phyloP scores from a whole-genome alignment of 2,797 vertebrate genomes.

The Siniperca scherzeri region DNA sequence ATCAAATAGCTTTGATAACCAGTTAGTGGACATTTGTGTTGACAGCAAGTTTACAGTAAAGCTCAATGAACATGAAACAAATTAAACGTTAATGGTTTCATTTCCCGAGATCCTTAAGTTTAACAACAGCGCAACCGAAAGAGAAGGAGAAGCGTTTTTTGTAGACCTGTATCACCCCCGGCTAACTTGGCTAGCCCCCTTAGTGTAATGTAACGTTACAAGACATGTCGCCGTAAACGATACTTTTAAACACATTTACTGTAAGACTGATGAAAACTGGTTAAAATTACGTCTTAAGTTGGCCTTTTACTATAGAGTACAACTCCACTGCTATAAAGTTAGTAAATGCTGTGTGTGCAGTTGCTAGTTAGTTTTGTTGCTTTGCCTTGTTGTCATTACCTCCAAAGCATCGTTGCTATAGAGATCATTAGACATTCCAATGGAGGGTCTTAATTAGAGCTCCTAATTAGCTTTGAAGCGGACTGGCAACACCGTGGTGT shows the following conservation, averaged over 20 bases:
- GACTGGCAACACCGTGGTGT: not conserved
- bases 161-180: conserved; percentile 14
- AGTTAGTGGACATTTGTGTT: conserved; percentile 7
- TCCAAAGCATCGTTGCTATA: conserved; percentile 32
- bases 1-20: conserved; percentile 25
- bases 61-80: not conserved
- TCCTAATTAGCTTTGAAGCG: not conserved
- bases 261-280: not conserved
- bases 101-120: not conserved
- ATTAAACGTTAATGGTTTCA: rapidly evolving
- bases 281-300: not conserved
- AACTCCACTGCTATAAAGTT: not conserved
- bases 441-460: conserved; percentile 21
- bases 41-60: conserved; percentile 10
- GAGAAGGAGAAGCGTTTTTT: not conserved
- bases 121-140: not conserved
- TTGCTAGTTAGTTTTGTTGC: conserved; percentile 16
- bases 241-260: not conserved
- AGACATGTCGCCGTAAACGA: not conserved
- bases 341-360: not conserved
- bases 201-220: conserved; percentile 1
- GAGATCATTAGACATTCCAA: conserved; percentile 33
- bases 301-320: rapidly evolving
- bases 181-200: conserved; percentile 71
- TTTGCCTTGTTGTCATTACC: conserved; percentile 5